These are phyloP conservation scores for Orthonyx spaldingii DNA, from an alignment of 2,113 vertebrate genomes.

Conservation along the genomic window DNA sequence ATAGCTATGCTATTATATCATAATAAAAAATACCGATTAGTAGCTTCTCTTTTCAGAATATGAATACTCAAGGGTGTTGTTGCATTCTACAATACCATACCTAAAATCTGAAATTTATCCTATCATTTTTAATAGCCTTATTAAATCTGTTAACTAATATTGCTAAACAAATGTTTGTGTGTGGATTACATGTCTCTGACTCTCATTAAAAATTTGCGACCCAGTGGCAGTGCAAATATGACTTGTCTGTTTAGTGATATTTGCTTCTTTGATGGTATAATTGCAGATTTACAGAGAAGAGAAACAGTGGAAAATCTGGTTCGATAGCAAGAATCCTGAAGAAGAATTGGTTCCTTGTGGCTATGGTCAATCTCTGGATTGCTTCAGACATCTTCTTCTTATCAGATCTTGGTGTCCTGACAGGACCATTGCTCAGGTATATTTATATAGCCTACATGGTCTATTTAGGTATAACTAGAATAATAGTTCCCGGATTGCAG, in stretches of 20 bases:
- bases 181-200: background rate
- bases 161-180: background rate
- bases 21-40: background rate
- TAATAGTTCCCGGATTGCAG: background rate
- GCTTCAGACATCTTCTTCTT: constrained; percentile 87
- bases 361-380: constrained; percentile 87
- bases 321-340: constrained; percentile 93
- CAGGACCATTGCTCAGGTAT: constrained; percentile 92
- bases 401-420: constrained; percentile 96
- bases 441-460: background rate
- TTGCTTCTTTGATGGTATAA: background rate
- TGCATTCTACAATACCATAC: background rate
- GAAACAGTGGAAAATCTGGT: constrained; percentile 94
- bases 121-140: background rate
- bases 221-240: background rate
- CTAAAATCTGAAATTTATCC: background rate
- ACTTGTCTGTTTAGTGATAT: background rate
- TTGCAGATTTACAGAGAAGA: constrained; percentile 85
- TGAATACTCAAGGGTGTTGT: background rate
- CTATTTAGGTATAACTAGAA: background rate
- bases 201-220: background rate
- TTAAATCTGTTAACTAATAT: background rate
- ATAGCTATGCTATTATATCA: background rate
- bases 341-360: constrained; percentile 85
- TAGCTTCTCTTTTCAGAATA: background rate